Base-by-base conservation (phyloP, 2,888 invertebrate genomes). In the Tortricodes alternella region DNA sequence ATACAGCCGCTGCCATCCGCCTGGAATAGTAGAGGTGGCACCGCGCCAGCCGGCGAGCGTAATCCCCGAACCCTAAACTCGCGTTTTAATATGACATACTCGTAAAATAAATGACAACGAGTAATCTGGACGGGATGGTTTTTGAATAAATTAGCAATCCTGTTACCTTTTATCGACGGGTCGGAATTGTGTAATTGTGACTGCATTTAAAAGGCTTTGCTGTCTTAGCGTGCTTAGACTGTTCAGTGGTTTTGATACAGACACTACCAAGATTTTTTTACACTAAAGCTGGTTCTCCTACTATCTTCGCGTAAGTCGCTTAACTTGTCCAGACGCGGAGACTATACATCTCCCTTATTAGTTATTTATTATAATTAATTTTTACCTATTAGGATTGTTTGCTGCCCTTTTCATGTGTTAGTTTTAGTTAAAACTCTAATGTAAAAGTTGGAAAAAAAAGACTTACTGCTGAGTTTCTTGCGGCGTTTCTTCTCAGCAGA, bases 31-130 rank as follows among this genome's bases (percentile, higher is more conserved):
- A 38, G 19, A n/a, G 63, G 59, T 80, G 83, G 83, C 81, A 65
- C 51, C 41, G 23, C 46, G 82, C 84, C 82, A 84, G 71, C 61
- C 62, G 58, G 66, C 58, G 71, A 55, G 53, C 62, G 67, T 71
- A 71, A 74, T 72, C 68, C 67, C 60, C 64, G 66, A 56, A 49
- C 64, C 60, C 67, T 69, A 67, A 68, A 71, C 64, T 67, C 63
- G 57, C 62, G 60, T 67, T 66, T 65, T 64, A 65, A 68, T 66
- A 66, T 65, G 61, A 65, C 65, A 62, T 61, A 61, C 56, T 56
- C 56, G 52, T 64, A 62, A 51, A 58, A 48, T 56, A 50, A 59
- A 61, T 44, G 50, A 35, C 50, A 38, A 35, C 32, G 50, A 56
- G 56, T 56, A 63, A 67, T 63, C 60, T 63, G 62, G 62, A 62